Conservation (phyloP, 2,113 vertebrate species). For the Siniperca knerii region DNA sequence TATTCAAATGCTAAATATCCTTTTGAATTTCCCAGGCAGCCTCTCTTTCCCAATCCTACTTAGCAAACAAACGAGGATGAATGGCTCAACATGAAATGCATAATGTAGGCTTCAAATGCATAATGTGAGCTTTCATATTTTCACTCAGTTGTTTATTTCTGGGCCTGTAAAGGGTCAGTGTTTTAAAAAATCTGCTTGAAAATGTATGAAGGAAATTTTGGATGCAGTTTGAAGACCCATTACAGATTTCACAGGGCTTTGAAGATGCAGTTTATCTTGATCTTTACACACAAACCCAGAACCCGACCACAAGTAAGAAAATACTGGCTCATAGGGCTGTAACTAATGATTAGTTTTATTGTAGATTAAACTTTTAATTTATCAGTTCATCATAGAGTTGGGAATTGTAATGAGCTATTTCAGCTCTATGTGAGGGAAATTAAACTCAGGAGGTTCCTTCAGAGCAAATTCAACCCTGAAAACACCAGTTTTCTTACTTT, state of each 20-base stretch:
- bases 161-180: neutral
- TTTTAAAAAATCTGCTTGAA: conserved; percentile 30
- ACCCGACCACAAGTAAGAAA: neutral
- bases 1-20: conserved; percentile 82
- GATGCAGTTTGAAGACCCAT: conserved; percentile 13
- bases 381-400: neutral
- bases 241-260: neutral
- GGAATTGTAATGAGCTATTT: too few relatives aligned
- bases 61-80: conserved; percentile 76
- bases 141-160: conserved; percentile 34
- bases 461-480: too few relatives aligned
- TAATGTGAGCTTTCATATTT: conserved; percentile 60
- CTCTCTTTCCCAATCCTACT: conserved; percentile 58
- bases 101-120: conserved; percentile 46
- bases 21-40: conserved; percentile 76
- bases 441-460: too few relatives aligned
- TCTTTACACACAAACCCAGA: conserved; percentile 5
- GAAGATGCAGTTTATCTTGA: neutral
- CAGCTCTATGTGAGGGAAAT: too few relatives aligned
- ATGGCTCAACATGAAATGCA: conserved; percentile 65
- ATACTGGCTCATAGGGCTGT: neutral
- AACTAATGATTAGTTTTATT: neutral
- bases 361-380: neutral
- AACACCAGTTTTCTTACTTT: too few relatives aligned
- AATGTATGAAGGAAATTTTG: neutral